Base-by-base conservation (phyloP, 1,140 invertebrate species). In the Steinernema feltiae region DNA sequence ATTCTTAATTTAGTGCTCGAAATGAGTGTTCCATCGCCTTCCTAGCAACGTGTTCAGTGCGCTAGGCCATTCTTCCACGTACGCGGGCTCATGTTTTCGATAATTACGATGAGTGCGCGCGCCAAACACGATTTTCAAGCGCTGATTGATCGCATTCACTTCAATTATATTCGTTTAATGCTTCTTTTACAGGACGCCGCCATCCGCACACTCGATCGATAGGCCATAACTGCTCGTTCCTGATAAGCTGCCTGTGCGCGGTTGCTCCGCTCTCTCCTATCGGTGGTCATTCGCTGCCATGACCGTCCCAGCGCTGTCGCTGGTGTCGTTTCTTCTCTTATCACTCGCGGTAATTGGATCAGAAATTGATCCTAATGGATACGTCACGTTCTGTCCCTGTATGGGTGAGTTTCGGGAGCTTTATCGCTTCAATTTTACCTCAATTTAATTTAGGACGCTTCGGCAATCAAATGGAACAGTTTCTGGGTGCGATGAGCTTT, bases 311-410 rank as follows among this genome's bases (percentile, higher is more conserved):
- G 15, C 24, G 15, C 53, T 12, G 15, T 3, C 12, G 53, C 15
- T 63, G 2, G 53, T 27, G 15, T 27, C 24, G 15, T 21, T 63
- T 7, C 24, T 63, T 3, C 53, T 63, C 53, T 63, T 63, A 63
- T 63, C 53, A 21, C 7, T 3, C 12, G 12, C 3, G 24, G 53
- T 63, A 63, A 63, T 63, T 63, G 53, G 53, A 63, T 63, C 24
- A 17, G 81, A 86, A n/a, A 79, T 87, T 29, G 89, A 90, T 84
- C 80, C 83, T 1, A 89, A 90, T 86, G 93, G 93, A 35, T 95
- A 94, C 82, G 88, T 95, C 75, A 87, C 91, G 0, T 95, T 93
- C 83, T 96, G 94, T 89, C 93, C 94, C 0, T 96, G 94, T 85
- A 95, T 95, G 93, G 93, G 94, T 94, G 90, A 93, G 90, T 48